Evolutionary conservation across 2,888 invertebrate genomes (phyloP).

Genomic region (Saturnia pavonia): DNA sequence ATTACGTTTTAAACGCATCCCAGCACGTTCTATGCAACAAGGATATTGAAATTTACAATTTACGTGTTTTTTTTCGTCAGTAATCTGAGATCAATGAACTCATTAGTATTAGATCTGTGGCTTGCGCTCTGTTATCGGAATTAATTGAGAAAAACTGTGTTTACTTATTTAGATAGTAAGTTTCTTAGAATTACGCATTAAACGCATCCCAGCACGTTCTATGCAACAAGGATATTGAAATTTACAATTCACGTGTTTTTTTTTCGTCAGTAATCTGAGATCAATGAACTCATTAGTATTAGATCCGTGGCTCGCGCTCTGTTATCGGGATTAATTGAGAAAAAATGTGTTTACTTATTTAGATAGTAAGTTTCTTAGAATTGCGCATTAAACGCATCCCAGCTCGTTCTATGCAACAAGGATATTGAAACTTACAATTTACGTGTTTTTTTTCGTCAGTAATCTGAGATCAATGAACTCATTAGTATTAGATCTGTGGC

Average conservation of each 20-base stretch:
- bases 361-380: background rate
- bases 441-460: background rate
- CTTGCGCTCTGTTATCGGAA: background rate
- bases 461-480: conserved; percentile 10
- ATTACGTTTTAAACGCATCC: background rate
- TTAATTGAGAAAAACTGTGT: background rate
- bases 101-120: conserved; percentile 2
- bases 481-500: conserved; percentile 1
- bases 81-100: conserved; percentile 11
- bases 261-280: conserved; percentile 2
- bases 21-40: background rate
- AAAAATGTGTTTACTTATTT: background rate
- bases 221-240: background rate
- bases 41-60: background rate
- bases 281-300: conserved; percentile 12
- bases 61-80: background rate
- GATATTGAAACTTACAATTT: background rate
- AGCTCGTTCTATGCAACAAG: background rate
- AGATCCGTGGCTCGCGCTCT: background rate
- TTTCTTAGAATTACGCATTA: background rate
- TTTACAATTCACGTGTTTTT: background rate
- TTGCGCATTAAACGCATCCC: background rate
- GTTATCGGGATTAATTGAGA: background rate
- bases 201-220: background rate
- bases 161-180: background rate